phyloP scores from a whole-genome alignment of 2,797 vertebrate species.

The Arctocebus calabarensis region DNA sequence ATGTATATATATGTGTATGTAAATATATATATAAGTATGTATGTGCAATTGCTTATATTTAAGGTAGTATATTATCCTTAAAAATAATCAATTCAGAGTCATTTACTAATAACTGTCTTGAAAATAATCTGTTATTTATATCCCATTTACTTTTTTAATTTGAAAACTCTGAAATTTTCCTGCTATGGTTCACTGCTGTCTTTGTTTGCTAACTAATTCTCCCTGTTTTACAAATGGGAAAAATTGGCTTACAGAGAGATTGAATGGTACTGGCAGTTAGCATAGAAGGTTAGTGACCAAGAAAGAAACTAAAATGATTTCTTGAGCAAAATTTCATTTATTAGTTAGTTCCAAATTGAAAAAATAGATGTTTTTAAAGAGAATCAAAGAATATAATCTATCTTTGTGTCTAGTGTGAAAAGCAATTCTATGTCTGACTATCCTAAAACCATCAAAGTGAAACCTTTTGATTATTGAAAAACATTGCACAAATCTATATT shows the following conservation, averaged over 20 bases:
- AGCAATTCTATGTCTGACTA: slow-evolving; percentile 19
- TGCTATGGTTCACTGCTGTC: neutral
- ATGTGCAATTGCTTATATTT: neutral
- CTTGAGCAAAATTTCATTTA: slow-evolving; percentile 51
- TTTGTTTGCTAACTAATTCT: slow-evolving; percentile 29
- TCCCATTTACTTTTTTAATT: neutral
- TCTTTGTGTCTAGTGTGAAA: neutral
- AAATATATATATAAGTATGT: neutral
- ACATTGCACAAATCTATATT: slow-evolving; percentile 44
- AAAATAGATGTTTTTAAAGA: slow-evolving; percentile 23
- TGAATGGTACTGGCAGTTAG: neutral
- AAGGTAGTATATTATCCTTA: slow-evolving; percentile 8
- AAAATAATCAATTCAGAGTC: slow-evolving; percentile 37
- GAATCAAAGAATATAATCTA: slow-evolving; percentile 59
- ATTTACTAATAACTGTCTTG: neutral
- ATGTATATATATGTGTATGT: neutral
- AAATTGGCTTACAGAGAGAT: slow-evolving; percentile 32
- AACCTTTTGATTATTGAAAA: slow-evolving; percentile 48
- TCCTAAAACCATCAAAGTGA: slow-evolving; percentile 15
- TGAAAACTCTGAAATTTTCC: neutral
- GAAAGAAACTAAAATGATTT: slow-evolving; percentile 37
- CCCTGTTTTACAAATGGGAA: slow-evolving; percentile 27
- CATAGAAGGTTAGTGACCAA: neutral
- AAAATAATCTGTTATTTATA: neutral
- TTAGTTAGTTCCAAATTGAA: slow-evolving; percentile 33